A percentile compares a stretch with the other conserved stretches of the same genome.
phyloP scores from a whole-genome alignment of 2,113 vertebrate genomes.

The Arvicanthis niloticus region DNA sequence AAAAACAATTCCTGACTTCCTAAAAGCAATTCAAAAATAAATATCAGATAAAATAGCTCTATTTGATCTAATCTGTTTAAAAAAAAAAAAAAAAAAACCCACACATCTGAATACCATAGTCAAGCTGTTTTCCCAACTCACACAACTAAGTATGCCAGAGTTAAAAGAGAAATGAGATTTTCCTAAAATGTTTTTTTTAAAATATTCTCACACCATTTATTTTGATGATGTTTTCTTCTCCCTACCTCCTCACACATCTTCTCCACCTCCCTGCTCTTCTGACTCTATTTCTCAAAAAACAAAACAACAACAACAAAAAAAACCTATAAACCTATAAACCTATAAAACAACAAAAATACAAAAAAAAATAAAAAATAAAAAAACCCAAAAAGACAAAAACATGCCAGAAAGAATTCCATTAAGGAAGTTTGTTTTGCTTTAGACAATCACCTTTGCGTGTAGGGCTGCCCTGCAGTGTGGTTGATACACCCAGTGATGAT shows the following conservation, averaged over 20 bases:
- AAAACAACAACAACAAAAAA: background rate
- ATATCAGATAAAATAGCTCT: background rate
- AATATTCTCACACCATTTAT: background rate
- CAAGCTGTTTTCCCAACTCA: conserved; percentile 4
- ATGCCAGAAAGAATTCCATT: background rate
- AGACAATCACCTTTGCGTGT: background rate
- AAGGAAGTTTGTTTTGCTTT: background rate
- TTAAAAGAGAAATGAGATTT: background rate
- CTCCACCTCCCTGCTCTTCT: background rate
- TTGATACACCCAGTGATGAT: background rate
- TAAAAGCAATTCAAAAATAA: conserved; percentile 2
- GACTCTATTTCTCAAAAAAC: background rate
- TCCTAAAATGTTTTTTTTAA: background rate
- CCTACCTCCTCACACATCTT: background rate
- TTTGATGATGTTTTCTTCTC: background rate
- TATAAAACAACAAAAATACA: background rate
- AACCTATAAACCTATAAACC: background rate
- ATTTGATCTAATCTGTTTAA: background rate
- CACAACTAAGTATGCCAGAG: background rate
- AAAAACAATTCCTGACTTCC: background rate
- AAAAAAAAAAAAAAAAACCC: background rate
- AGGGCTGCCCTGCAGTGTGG: background rate
- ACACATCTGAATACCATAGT: background rate
- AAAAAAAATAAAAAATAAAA: background rate
- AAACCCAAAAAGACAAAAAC: too few species aligned